Base-by-base conservation (phyloP, 2,888 invertebrate species). In the Rhimphoctona megacephalus region DNA sequence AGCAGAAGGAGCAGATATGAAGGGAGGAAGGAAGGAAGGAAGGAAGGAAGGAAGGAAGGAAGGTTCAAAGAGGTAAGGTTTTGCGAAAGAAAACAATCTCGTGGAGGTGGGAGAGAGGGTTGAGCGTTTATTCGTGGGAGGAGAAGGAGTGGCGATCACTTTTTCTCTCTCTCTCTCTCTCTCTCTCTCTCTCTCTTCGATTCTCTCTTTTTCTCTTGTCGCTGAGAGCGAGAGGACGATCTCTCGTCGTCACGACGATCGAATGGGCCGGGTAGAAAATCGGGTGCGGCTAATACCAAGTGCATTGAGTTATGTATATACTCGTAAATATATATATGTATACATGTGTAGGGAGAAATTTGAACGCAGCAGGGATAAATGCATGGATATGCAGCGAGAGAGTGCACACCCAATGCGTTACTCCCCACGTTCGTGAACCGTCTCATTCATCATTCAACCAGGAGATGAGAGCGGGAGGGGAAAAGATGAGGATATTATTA, bases 361-460 rank as follows among this genome's bases (percentile, higher is more conserved):
- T 49, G n/a, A 76, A 76, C 52, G 78, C 66, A 46, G 83, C 74
- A 70, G 76, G 66, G 81, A 85, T 80, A 79, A 82, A 78, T 74
- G 85, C 76, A 54, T 25, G 57, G 57, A 57, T 52, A 70, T 79
- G 74, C 78, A 66, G 14, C 49, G 73, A 81, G 72, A 76, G 82
- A 81, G 79, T 86, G 82, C 81, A 74, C 80, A 83, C 76, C 81
- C 79, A 81, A 46, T 80, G 64, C 72, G 69, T 78, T 70, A 78
- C 49, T 43, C 57, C 52, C 78, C 64, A 81, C 77, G 85, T 86
- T 81, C 85, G 88, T 76, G 81, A 84, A 89, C 54, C 89, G 90
- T 91, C 74, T 74, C 91, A 91, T 92, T 92, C 92, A 91, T 92
- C 92, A 92, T 92, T 91, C 88, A 88, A 83, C 85, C 72, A 22